Percentiles rank a stretch among this genome's conserved stretches.
Conservation (phyloP, 1,140 invertebrate species). For the Fopius arisanus region DNA sequence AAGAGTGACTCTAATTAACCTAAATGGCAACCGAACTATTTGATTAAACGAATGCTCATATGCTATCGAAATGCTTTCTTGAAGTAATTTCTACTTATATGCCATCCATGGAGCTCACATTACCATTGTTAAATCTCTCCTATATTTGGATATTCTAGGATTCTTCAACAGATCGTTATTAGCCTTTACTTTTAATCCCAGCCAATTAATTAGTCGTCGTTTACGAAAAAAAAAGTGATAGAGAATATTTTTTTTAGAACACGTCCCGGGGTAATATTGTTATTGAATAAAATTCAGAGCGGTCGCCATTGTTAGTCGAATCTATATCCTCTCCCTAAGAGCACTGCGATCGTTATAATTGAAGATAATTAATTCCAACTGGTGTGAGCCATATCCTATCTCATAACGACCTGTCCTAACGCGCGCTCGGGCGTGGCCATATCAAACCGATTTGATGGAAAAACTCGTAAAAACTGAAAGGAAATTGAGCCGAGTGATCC, state of each 20-base stretch:
- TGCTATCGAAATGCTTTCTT: conserved; percentile 14
- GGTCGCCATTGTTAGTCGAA: no score
- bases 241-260: no score
- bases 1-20: conserved; percentile 15
- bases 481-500: conserved; percentile 49
- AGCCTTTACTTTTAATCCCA: background rate
- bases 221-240: no score
- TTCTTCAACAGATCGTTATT: no score
- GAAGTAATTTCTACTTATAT: conserved; percentile 23
- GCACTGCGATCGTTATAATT: no score
- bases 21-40: conserved; percentile 24
- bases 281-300: no score
- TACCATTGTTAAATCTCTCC: background rate
- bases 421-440: conserved; percentile 60
- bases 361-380: no score
- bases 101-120: conserved; percentile 22
- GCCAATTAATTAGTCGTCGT: no score
- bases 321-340: no score
- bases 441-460: conserved; percentile 44
- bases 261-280: no score
- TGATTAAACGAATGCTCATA: conserved; percentile 6
- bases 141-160: conserved; percentile 11
- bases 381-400: conserved; percentile 51
- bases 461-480: conserved; percentile 13
- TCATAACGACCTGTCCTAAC: conserved; percentile 51